Evolutionary conservation across 2,113 vertebrate species (phyloP).

Genomic region (Hippoglossus stenolepis): DNA sequence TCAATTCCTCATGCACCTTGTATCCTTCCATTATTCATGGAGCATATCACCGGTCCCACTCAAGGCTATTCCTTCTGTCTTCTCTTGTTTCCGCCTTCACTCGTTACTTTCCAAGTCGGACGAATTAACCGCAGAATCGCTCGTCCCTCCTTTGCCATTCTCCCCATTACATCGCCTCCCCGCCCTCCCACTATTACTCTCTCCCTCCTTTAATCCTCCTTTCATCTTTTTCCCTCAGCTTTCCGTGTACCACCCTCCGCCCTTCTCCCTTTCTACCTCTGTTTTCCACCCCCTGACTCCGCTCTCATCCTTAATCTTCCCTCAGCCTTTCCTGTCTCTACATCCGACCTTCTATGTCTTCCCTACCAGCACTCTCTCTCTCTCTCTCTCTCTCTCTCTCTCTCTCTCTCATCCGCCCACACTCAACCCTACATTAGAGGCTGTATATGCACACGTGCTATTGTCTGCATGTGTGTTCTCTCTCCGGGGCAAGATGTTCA

Average conservation of each 20-base stretch:
- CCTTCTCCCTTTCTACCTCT: conserved; percentile 11
- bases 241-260: conserved; percentile 1
- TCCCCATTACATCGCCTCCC: conserved; percentile 8
- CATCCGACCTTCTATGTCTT: conserved; percentile 36
- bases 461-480: conserved; percentile 15
- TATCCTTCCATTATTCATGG: conserved; percentile 65
- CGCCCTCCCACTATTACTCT: conserved; percentile 46
- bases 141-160: conserved; percentile 21
- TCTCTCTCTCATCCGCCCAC: conserved; percentile 45
- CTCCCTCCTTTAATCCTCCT: conserved; percentile 34
- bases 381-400: not conserved
- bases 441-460: conserved; percentile 15
- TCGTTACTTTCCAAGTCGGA: conserved; percentile 52
- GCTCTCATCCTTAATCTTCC: conserved; percentile 53
- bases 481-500: conserved; percentile 49
- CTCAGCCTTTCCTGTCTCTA: conserved; percentile 43
- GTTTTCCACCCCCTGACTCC: conserved; percentile 43
- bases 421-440: conserved; percentile 40
- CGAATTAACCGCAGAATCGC: conserved; percentile 33
- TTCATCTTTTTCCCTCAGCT: conserved; percentile 50
- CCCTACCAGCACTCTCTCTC: conserved; percentile 18
- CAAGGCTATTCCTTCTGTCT: conserved; percentile 46
- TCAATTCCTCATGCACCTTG: conserved; percentile 49
- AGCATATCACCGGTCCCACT: conserved; percentile 38
- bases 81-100: conserved; percentile 31